Base-by-base conservation (phyloP, 2,113 vertebrate species). In the Labrus mixtus region DNA sequence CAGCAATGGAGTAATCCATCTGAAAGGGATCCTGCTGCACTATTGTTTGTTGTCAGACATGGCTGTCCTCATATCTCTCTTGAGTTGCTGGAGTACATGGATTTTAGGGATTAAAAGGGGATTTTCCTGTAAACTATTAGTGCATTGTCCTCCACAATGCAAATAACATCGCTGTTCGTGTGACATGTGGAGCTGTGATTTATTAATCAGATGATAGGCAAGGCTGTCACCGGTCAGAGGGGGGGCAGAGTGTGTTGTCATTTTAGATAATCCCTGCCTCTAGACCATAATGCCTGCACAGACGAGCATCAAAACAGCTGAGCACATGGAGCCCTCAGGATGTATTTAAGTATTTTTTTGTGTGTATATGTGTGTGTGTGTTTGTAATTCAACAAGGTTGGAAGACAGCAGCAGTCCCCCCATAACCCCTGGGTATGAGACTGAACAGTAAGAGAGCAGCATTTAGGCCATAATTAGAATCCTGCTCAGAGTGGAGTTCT, bases 401-500 rank as follows among this genome's bases (percentile, higher is more conserved):
- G 73, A 74, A 72, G 61, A 65, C 80, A 59, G 69, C 67, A 68
- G 71, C 62, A 68, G 20, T 39, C 63, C n/a, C 36, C 41, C 36
- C 37, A 8, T 71, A 65, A 86, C 83, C 81, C 53, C 39, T 19
- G 56, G 78, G 67, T 73, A 53, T 60, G 66, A 82, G 76, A 79
- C 65, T 75, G 59, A 75, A 72, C 84, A 85, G 73, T 62, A 39
- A 76, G 70, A 81, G 75, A 65, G 64, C 71, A 74, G 69, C 74
- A 71, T 74, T 86, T 78, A 85, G 79, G 74, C 76, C 76, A 86
- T 89, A 86, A 92, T 90, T 89, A 91, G 85, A 85, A 75, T 77
- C 58, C 68, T 78, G 84, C 74, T 89, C 67, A 39, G 58, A 76
- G 85, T 45, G 79, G 65, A 78, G 64, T 80, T 78, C 59, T 79